Percentiles rank a stretch among this genome's conserved stretches.
These are phyloP conservation scores for Elanus axillaris DNA, from an alignment of 2,113 vertebrate species.

Conservation along the genomic window DNA sequence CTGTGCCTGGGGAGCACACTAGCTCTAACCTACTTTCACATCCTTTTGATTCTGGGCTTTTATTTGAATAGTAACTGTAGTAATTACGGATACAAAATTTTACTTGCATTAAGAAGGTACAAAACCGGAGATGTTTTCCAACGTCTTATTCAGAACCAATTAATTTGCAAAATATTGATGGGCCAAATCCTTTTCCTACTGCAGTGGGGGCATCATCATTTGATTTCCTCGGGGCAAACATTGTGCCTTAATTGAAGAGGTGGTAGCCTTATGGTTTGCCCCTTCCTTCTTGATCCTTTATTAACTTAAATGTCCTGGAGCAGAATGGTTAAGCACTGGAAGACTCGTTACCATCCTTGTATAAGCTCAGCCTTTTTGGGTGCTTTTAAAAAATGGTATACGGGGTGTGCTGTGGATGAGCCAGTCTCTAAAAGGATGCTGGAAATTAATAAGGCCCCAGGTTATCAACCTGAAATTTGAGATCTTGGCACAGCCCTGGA, in stretches of 20 bases:
- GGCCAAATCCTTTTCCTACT: not conserved
- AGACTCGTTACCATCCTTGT: not conserved
- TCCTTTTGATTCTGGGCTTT: not conserved
- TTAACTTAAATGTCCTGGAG: not conserved
- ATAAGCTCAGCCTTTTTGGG: not conserved
- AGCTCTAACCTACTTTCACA: not conserved
- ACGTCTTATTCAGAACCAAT: not conserved
- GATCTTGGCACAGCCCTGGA: not conserved
- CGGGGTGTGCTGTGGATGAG: not conserved
- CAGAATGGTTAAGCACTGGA: not conserved
- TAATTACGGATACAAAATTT: not conserved
- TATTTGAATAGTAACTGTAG: not conserved
- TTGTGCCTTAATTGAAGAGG: not conserved
- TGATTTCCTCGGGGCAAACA: not conserved
- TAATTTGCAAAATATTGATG: not conserved
- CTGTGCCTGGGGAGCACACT: not conserved
- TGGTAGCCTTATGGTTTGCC: not conserved
- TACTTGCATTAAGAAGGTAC: not conserved
- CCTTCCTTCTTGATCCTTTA: not conserved
- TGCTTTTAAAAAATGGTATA: not conserved
- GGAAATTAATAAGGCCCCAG: not conserved
- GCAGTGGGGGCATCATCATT: not conserved
- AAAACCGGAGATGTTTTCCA: not conserved
- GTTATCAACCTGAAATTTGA: not conserved
- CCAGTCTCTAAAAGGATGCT: not conserved